Evolutionary conservation across 1,140 invertebrate species (phyloP).

Genomic region (Pseudomyrmex dendroicus): DNA sequence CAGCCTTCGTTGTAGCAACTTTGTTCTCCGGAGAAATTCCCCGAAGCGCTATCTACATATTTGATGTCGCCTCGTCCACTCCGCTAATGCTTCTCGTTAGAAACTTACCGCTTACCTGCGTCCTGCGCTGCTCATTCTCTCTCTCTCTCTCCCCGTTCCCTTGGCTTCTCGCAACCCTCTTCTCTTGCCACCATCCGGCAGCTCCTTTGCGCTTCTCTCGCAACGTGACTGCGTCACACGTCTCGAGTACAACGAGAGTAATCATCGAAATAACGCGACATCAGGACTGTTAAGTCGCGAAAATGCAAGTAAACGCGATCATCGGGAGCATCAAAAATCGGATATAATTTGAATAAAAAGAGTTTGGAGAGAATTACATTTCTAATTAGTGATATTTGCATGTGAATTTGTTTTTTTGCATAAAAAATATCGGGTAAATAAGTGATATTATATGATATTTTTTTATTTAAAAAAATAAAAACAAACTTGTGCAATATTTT

Average conservation of each 20-base stretch:
- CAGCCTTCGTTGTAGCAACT: conserved; percentile 70
- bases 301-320: not conserved
- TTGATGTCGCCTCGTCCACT: conserved; percentile 80
- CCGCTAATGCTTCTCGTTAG: conserved; percentile 78
- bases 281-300: conserved; percentile 1
- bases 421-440: no score
- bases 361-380: no score
- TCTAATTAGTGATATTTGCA: no score
- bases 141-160: not conserved
- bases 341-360: no score
- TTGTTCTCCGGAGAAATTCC: conserved; percentile 78
- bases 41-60: conserved; percentile 80
- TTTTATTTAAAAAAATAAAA: no score
- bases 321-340: not conserved
- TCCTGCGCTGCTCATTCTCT: conserved; percentile 63
- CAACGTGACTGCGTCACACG: conserved; percentile 44
- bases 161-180: not conserved
- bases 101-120: conserved; percentile 76
- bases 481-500: no score
- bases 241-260: not conserved
- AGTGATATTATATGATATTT: no score
- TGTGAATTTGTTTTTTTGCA: no score
- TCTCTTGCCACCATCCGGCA: conserved; percentile 5
- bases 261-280: conserved; percentile 17
- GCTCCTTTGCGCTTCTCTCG: conserved; percentile 38